Evolutionary conservation across 2,888 invertebrate genomes (phyloP), one percentile per base, ranked within the genome.

Genomic region (Tetranychus truncatus): DNA sequence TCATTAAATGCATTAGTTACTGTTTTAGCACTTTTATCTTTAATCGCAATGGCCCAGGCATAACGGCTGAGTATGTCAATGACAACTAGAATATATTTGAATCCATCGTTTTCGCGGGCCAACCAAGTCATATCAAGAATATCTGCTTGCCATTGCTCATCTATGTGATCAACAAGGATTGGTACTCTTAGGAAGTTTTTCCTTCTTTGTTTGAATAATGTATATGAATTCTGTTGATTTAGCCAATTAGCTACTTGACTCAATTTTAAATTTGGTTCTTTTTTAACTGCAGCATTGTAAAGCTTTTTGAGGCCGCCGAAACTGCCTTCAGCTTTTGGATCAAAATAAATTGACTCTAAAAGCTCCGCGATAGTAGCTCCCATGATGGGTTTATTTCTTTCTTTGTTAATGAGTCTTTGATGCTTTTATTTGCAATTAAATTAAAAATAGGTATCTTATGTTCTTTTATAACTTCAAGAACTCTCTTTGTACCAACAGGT

Each of bases 1-100:
- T 8, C 4, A 8, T 67, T 21, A 8, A 67, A 21, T 67, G 67
- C 67, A 21, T 66, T 66, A 24, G 76, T 44, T 15, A 78, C 44
- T 7, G 65, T 55, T n/a, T 20, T n/a, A 6, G 75, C 77, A 1
- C 76, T 77, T 74, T 80, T 80, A 9, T 75, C 74, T 75, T 78
- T 79, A 9, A 79, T 18, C 6, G 79, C 76, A 7, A 77, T 66
- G 0, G 74, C 77, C 77, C 77, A 80, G 1, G 80, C 79, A 71
- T 74, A 78, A 69, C 77, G 77, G 11, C 77, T 77, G 18, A 80
- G 78, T 8, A 78, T 75, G 74, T 80, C 79, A 15, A 80, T 79
- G 20, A 71, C 71, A 5, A 76, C 78, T 9, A 80, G 73, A 18
- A 80, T 46, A 74, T 77, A 80, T 18, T 67, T 75, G 66, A 74